A percentile compares a stretch with the other conserved stretches of the same genome.
phyloP scores from a whole-genome alignment of 1,140 invertebrate species.

The Eumaeus atala region DNA sequence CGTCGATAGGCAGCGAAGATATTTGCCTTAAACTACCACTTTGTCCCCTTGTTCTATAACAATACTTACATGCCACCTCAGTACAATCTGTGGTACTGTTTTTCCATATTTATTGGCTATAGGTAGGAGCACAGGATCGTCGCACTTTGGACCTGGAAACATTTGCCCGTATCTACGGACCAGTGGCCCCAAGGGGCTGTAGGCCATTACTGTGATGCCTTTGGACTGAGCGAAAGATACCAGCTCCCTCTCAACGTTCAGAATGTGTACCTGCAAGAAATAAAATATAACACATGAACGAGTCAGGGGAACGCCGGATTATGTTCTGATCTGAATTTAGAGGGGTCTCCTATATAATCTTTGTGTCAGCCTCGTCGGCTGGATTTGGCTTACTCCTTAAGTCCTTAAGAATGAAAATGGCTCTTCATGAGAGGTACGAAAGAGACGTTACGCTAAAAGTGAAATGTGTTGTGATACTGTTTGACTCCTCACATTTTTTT shows the following conservation, averaged over 20 bases:
- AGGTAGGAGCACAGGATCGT: conserved; percentile 78
- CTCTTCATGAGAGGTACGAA: no score
- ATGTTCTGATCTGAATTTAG: no score
- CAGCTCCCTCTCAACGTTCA: conserved; percentile 77
- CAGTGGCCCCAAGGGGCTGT: conserved; percentile 83
- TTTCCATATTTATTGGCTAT: conserved; percentile 82
- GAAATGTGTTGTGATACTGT: no score
- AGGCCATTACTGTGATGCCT: conserved; percentile 83
- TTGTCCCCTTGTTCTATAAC: background rate
- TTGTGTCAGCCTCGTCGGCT: no score
- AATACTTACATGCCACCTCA: conserved; percentile 77
- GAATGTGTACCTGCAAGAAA: conserved; percentile 71
- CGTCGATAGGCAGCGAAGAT: no score
- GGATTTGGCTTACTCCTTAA: no score
- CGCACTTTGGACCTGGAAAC: conserved; percentile 70
- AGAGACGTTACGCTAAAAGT: no score
- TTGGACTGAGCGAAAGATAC: conserved; percentile 79
- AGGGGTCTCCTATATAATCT: conserved; percentile 8
- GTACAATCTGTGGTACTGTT: conserved; percentile 79
- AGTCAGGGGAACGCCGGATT: no score
- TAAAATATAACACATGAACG: no score
- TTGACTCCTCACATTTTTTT: no score
- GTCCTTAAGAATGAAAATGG: no score
- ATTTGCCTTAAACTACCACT: no score
- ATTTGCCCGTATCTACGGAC: conserved; percentile 71